Conservation (phyloP, 2,113 vertebrate species). For the Tachysurus fulvidraco region DNA sequence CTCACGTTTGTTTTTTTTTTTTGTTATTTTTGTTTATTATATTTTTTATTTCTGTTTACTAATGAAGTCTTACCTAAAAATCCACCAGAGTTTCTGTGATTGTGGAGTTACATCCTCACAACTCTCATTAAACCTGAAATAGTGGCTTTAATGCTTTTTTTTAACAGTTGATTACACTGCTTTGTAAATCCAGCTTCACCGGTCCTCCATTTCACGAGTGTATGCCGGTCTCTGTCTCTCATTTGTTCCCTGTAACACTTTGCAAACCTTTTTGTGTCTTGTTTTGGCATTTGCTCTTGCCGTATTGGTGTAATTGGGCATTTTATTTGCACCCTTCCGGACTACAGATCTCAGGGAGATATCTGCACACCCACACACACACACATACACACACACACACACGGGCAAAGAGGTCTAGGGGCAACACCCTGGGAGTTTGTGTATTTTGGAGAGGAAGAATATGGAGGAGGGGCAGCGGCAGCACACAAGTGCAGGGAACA, state of each 20-base stretch:
- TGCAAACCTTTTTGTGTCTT: constrained; percentile 35
- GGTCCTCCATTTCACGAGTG: neutral
- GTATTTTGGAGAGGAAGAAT: constrained; percentile 6
- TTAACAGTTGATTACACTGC: neutral
- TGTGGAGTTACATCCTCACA: too few relatives aligned
- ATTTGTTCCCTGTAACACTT: neutral
- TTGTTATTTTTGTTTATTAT: neutral
- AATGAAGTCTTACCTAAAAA: neutral
- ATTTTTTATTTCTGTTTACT: neutral
- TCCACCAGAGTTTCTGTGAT: neutral
- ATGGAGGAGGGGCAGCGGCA: neutral
- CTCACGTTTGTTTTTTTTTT: neutral
- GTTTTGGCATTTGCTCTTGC: constrained; percentile 35
- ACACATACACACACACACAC: neutral
- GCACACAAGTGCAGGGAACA: neutral
- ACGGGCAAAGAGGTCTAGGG: neutral
- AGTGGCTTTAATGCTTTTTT: neutral
- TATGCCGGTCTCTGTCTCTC: neutral
- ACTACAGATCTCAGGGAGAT: constrained; percentile 4
- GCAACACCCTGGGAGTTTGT: constrained; percentile 27
- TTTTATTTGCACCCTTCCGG: constrained; percentile 40
- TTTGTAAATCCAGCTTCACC: neutral
- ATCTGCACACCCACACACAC: neutral
- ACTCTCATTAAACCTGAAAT: neutral
- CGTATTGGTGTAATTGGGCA: constrained; percentile 28